phyloP scores from a whole-genome alignment of 2,888 invertebrate genomes.

The Lasioglossum vierecki region DNA sequence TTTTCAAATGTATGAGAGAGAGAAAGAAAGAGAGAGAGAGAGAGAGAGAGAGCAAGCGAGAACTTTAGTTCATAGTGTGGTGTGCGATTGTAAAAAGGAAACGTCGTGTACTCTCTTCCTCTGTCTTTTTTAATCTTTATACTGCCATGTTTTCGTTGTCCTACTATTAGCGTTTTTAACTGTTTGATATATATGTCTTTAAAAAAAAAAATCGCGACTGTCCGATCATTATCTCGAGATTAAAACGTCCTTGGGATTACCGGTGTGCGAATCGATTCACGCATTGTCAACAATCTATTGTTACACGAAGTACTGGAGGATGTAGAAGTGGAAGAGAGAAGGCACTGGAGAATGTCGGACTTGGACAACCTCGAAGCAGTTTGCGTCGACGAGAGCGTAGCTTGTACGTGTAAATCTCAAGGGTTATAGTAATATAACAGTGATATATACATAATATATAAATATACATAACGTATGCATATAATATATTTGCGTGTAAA shows the following conservation, averaged over 20 bases:
- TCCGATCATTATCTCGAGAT: constrained; percentile 20
- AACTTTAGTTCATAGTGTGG: background rate
- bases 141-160: background rate
- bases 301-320: background rate
- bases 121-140: background rate
- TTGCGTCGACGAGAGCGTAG: constrained; percentile 51
- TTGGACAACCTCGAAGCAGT: constrained; percentile 30
- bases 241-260: constrained; percentile 25
- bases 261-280: constrained; percentile 5
- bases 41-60: background rate
- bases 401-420: constrained; percentile 81
- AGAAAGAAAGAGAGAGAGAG: background rate
- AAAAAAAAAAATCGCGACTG: background rate
- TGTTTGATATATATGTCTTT: background rate
- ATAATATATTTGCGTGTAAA: constrained; percentile 84
- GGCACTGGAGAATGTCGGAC: constrained; percentile 4
- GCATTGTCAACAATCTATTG: constrained; percentile 18
- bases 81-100: background rate
- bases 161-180: background rate
- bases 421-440: constrained; percentile 79
- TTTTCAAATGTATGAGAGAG: background rate
- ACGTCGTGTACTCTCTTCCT: background rate
- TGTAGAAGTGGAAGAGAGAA: background rate
- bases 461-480: constrained; percentile 68
- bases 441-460: constrained; percentile 72